Percentiles rank a stretch among this genome's conserved stretches.
Evolutionary conservation across 1,140 invertebrate species (phyloP).

Genomic region (Pseudomyrmex sp.): DNA sequence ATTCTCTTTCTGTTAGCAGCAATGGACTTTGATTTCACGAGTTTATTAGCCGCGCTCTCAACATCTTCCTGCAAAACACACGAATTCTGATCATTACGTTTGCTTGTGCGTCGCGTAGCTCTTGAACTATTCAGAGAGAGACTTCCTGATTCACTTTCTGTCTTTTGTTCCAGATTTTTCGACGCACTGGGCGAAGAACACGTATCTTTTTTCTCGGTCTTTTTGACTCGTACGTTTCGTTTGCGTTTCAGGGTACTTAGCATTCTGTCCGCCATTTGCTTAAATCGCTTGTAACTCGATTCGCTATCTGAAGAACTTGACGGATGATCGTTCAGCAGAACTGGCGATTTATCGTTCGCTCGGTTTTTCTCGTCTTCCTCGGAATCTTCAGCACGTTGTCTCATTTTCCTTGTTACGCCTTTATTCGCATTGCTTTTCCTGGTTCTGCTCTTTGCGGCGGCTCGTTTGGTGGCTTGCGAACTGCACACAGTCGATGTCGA

Average conservation of each 20-base stretch:
- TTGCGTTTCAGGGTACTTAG: neutral
- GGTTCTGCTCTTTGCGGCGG: neutral
- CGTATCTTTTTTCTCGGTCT: neutral
- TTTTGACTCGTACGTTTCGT: neutral
- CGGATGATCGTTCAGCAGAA: neutral
- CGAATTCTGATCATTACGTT: constrained; percentile 19
- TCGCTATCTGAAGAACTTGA: neutral
- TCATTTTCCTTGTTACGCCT: neutral
- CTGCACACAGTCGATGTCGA: constrained; percentile 7
- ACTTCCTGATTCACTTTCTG: neutral
- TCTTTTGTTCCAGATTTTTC: neutral
- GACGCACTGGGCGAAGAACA: neutral
- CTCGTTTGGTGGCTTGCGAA: neutral
- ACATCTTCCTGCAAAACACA: constrained; percentile 41
- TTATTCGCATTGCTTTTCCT: neutral
- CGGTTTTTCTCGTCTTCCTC: neutral
- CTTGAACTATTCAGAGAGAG: neutral
- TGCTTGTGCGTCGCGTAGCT: constrained; percentile 13
- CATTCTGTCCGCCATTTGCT: constrained; percentile 40
- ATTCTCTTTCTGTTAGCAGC: constrained; percentile 13
- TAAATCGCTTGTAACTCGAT: constrained; percentile 19
- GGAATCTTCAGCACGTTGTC: neutral
- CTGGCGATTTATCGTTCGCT: neutral
- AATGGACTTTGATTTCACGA: neutral
- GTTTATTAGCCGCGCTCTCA: neutral